phyloP scores from a whole-genome alignment of 2,797 vertebrate species.

The Oreochromis grahami region DNA sequence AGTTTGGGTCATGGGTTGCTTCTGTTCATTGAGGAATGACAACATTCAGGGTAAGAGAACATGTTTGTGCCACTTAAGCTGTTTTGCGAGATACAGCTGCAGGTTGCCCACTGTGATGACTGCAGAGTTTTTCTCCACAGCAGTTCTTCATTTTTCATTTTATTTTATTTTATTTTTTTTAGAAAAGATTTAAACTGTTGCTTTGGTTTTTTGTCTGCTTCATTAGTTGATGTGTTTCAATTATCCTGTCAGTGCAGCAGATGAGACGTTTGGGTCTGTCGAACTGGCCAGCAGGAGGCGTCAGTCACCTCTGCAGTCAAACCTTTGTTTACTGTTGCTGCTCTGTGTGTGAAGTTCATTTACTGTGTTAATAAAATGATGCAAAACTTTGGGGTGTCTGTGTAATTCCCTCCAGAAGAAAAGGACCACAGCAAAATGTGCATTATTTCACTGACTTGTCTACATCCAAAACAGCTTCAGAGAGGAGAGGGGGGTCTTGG shows the following conservation, averaged over 20 bases:
- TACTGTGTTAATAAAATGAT: conserved; percentile 21
- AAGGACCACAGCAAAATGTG: neutral
- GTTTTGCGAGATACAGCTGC: neutral
- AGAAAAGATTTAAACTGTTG: neutral
- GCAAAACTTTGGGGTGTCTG: neutral
- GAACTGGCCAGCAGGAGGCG: conserved; percentile 45
- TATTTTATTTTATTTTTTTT: neutral
- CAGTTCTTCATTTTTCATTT: accelerated
- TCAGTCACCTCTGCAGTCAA: conserved; percentile 3
- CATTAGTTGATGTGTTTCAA: neutral
- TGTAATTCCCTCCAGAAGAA: neutral
- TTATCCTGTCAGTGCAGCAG: neutral
- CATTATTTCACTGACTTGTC: neutral
- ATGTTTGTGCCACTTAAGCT: neutral
- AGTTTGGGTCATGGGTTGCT: neutral
- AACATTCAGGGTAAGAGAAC: neutral
- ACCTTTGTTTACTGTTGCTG: neutral
- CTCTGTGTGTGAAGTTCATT: neutral
- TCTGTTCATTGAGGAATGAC: neutral
- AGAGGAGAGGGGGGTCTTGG: neutral
- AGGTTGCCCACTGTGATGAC: neutral
- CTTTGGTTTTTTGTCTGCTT: neutral
- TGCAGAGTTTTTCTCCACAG: neutral
- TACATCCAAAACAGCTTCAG: accelerated
- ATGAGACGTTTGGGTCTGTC: neutral